Conservation (phyloP, 2,113 vertebrate species). For the Chaenogobius annularis region DNA sequence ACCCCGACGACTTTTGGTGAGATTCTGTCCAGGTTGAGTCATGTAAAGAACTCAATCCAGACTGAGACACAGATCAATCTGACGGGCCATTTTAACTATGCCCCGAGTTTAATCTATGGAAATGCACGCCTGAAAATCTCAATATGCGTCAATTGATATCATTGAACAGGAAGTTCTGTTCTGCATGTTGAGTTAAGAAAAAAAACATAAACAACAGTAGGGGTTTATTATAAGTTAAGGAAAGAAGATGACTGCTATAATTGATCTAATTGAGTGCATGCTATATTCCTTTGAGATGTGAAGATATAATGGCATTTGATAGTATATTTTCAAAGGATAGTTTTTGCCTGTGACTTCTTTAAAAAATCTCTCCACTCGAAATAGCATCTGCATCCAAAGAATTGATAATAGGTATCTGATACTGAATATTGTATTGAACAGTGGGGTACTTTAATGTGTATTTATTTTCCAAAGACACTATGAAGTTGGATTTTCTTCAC, state of each 20-base stretch:
- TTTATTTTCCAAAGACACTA: constrained; percentile 5
- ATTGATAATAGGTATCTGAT: neutral
- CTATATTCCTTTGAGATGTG: neutral
- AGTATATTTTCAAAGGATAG: neutral
- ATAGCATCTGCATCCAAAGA: neutral
- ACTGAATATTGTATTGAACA: neutral
- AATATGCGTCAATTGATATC: neutral
- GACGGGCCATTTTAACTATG: neutral
- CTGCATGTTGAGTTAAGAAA: neutral
- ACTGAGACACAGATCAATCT: no score
- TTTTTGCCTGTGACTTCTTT: neutral
- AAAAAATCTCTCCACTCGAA: neutral
- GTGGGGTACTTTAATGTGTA: neutral
- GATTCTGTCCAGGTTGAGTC: no score
- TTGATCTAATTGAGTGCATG: neutral
- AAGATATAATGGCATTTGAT: neutral
- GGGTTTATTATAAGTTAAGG: neutral
- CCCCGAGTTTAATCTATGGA: neutral
- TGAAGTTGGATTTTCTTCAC: neutral
- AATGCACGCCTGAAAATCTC: neutral
- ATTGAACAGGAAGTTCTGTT: neutral
- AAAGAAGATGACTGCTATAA: neutral
- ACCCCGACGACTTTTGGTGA: no score
- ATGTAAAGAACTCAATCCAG: no score
- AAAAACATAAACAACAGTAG: no score